phyloP scores from a whole-genome alignment of 2,888 invertebrate genomes.

The Scaptomyza polygonia region DNA sequence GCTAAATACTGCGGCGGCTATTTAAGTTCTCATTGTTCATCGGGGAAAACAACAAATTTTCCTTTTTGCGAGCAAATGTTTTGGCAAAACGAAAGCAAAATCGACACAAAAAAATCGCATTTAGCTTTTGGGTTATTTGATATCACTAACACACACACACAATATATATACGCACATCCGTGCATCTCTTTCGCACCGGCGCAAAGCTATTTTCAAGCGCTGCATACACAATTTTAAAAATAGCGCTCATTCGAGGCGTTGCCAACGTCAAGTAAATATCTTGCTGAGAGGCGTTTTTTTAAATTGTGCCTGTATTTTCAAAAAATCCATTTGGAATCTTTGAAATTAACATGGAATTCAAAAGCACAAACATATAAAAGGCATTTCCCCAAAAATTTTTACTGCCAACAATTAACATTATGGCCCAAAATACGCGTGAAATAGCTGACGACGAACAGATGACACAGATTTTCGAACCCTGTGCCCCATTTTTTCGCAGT shows the following conservation, averaged over 20 bases:
- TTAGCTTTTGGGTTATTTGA: conserved; percentile 71
- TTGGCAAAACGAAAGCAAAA: conserved; percentile 54
- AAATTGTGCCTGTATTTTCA: conserved; percentile 42
- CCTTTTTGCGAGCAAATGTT: conserved; percentile 50
- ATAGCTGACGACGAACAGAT: conserved; percentile 42
- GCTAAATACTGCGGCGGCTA: conserved; percentile 49
- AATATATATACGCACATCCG: conserved; percentile 6
- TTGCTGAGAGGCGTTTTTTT: conserved; percentile 21
- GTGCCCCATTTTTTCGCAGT: conserved; percentile 33
- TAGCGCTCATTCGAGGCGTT: conserved; percentile 64
- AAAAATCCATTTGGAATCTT: conserved; percentile 30
- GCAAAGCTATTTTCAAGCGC: conserved; percentile 55
- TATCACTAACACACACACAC: conserved; percentile 47
- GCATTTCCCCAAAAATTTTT: conserved; percentile 46
- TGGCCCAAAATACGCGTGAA: conserved; percentile 36
- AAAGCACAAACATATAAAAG: conserved; percentile 20
- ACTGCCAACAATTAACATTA: conserved; percentile 42
- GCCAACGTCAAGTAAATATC: conserved; percentile 51
- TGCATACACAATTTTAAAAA: conserved; percentile 69
- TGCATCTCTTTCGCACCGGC: conserved; percentile 57
- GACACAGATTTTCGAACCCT: conserved; percentile 33
- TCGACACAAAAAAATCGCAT: conserved; percentile 22
- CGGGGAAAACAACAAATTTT: conserved; percentile 28
- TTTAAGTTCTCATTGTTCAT: conserved; percentile 37
- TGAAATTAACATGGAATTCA: conserved; percentile 45